A percentile compares a stretch with the other conserved stretches of the same genome.
phyloP scores from a whole-genome alignment of 2,113 vertebrate genomes.

The Paradoxurus hermaphroditus region DNA sequence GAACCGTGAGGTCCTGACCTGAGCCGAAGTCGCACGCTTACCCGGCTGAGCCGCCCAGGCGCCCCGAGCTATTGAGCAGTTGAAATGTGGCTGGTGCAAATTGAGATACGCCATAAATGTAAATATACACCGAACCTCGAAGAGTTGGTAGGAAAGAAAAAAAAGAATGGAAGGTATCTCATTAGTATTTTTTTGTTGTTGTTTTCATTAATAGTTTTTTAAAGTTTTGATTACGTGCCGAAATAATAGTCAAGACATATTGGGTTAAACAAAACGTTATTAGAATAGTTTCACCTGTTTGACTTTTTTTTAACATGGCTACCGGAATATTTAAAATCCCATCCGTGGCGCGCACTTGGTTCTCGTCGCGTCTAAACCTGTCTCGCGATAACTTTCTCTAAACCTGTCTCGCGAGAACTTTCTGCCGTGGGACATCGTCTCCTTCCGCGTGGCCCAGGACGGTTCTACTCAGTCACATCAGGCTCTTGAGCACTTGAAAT shows the following conservation, averaged over 20 bases:
- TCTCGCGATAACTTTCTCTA: not conserved
- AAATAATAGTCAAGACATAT: not conserved
- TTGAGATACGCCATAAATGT: not conserved
- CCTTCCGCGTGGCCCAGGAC: rapidly evolving
- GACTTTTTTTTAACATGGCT: not conserved
- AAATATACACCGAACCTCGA: not conserved
- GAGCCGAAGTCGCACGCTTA: no score
- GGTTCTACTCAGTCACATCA: rapidly evolving
- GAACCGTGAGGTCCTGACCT: no score
- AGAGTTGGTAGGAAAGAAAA: not conserved
- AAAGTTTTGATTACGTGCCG: not conserved
- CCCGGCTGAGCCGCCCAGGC: no score
- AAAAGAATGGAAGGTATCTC: not conserved
- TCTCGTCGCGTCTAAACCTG: no score
- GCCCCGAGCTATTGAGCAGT: not conserved
- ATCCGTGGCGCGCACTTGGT: not conserved
- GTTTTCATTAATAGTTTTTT: not conserved
- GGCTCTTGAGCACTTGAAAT: not conserved
- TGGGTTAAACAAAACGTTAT: not conserved
- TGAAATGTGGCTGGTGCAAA: not conserved
- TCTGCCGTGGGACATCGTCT: rapidly evolving
- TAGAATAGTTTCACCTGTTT: not conserved
- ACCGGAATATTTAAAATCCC: not conserved
- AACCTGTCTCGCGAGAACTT: not conserved
- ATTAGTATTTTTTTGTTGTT: not conserved